These are phyloP conservation scores for Drosophila lacertosa DNA, from an alignment of 1,140 invertebrate species.

Conservation along the genomic window DNA sequence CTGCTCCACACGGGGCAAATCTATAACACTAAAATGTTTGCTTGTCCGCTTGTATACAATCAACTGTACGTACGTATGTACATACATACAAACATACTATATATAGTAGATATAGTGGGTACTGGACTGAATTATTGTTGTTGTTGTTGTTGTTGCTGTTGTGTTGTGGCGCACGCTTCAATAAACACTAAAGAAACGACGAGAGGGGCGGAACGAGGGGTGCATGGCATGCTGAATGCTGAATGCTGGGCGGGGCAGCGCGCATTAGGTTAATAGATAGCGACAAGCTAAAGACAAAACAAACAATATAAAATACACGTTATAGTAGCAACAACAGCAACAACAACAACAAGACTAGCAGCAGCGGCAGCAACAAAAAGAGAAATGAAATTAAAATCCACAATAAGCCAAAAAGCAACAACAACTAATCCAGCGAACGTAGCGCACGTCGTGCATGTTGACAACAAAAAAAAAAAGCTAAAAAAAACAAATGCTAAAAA, in stretches of 20 bases:
- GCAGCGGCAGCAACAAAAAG: slow-evolving; percentile 5
- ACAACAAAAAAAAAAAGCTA: slow-evolving; percentile 34
- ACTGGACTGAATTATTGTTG: neutral
- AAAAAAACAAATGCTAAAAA: slow-evolving; percentile 11
- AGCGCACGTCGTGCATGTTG: slow-evolving; percentile 43
- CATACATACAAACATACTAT: neutral
- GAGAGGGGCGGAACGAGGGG: neutral
- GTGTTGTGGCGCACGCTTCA: slow-evolving; percentile 50
- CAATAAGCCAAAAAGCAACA: slow-evolving; percentile 50
- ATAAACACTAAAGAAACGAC: slow-evolving; percentile 12
- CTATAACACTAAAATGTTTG: neutral
- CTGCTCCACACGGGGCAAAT: neutral
- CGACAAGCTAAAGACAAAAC: slow-evolving; percentile 48
- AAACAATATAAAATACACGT: slow-evolving; percentile 45
- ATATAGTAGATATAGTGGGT: neutral
- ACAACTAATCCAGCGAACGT: slow-evolving; percentile 46
- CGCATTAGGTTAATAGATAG: slow-evolving; percentile 45
- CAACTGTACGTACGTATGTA: neutral
- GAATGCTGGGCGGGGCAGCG: slow-evolving; percentile 28
- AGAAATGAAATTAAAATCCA: slow-evolving; percentile 53
- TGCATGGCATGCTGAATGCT: slow-evolving; percentile 7
- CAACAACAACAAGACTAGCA: slow-evolving; percentile 8
- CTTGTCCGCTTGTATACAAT: neutral
- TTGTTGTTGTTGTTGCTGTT: no score
- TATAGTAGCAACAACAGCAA: slow-evolving; percentile 14